Evolutionary conservation across 2,797 vertebrate genomes (phyloP).

Genomic region (Perodicticus potto): DNA sequence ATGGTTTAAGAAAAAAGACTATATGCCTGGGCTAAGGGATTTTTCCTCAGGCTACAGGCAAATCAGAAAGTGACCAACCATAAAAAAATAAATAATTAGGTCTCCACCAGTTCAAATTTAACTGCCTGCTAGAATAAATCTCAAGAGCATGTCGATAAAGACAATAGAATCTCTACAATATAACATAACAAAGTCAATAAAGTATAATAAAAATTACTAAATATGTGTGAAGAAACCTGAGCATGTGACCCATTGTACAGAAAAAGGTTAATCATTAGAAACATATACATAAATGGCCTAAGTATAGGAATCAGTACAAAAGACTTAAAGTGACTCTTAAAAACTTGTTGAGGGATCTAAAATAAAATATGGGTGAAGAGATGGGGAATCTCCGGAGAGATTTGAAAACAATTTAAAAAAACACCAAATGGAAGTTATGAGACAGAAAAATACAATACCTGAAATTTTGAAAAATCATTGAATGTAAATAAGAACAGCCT

Average conservation of each 20-base stretch:
- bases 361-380: constrained; percentile 16
- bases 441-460: not conserved
- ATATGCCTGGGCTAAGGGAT: not conserved
- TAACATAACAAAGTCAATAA: not conserved
- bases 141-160: not conserved
- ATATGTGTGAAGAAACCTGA: not conserved
- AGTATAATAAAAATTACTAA: constrained; percentile 16
- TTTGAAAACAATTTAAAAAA: not conserved
- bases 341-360: not conserved
- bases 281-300: not conserved
- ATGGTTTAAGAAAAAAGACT: not conserved
- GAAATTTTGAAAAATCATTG: not conserved
- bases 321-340: constrained; percentile 4
- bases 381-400: not conserved
- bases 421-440: not conserved
- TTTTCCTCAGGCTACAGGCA: not conserved
- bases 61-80: constrained; percentile 1
- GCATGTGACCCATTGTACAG: not conserved
- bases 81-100: not conserved
- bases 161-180: not conserved
- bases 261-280: not conserved
- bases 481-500: constrained; percentile 9
- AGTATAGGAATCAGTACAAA: not conserved
- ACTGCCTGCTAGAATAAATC: not conserved
- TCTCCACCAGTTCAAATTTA: not conserved